A percentile compares a stretch with the other conserved stretches of the same genome.
Evolutionary conservation across 1,140 invertebrate genomes (phyloP).

Genomic region (Arctopsyche grandis): DNA sequence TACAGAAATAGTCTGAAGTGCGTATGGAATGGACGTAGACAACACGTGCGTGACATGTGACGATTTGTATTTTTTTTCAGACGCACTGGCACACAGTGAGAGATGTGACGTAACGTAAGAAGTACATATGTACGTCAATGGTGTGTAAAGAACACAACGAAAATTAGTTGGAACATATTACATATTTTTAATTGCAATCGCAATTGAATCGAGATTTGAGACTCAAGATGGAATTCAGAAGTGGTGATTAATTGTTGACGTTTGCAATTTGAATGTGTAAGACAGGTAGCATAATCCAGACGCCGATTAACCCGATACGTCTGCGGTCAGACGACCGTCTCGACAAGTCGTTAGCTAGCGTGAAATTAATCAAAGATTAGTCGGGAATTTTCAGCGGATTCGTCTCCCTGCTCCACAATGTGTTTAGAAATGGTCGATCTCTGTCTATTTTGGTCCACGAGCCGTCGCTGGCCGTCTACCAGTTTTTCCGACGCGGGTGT

Average conservation of each 20-base stretch:
- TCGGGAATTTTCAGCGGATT: slow-evolving; percentile 4
- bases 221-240: too few species aligned
- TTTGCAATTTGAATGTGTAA: too few species aligned
- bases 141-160: neutral
- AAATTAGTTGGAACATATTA: neutral
- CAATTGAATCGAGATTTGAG: too few species aligned
- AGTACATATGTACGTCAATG: slow-evolving; percentile 17
- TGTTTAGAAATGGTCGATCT: neutral
- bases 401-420: neutral
- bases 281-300: neutral
- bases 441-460: neutral
- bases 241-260: too few species aligned
- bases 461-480: slow-evolving; percentile 13
- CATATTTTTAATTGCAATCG: too few species aligned
- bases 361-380: slow-evolving; percentile 31
- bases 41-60: neutral
- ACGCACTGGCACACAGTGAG: neutral
- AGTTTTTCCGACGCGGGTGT: neutral
- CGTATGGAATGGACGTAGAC: neutral
- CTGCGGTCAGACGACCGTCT: neutral
- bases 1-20: slow-evolving; percentile 11
- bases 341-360: neutral
- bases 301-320: slow-evolving; percentile 1
- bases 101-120: neutral
- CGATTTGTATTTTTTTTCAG: slow-evolving; percentile 1